Evolutionary conservation across 2,888 invertebrate species (phyloP).

Genomic region (Tenodera sinensis): DNA sequence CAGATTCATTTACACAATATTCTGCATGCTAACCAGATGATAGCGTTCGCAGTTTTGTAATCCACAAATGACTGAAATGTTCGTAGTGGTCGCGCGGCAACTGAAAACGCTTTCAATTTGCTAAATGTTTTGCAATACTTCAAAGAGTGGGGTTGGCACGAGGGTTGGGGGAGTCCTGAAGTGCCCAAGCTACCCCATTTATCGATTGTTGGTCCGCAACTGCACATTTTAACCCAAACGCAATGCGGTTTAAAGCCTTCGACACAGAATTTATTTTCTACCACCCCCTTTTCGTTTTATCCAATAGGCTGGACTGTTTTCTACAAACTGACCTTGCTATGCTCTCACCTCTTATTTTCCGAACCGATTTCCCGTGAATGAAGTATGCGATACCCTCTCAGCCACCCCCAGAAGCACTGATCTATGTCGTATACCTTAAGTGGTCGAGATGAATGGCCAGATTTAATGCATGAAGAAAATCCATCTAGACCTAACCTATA

Average conservation of each 20-base stretch:
- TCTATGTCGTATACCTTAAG: background rate
- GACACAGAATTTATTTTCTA: background rate
- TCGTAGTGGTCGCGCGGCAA: background rate
- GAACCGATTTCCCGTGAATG: background rate
- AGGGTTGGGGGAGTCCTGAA: background rate
- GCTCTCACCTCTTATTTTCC: background rate
- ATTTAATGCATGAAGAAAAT: background rate
- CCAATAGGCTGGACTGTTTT: background rate
- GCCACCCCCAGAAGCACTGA: background rate
- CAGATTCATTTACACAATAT: background rate
- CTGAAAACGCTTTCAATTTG: constrained; percentile 8
- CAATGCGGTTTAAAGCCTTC: constrained; percentile 10
- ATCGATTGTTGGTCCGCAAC: background rate
- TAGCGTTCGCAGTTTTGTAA: background rate
- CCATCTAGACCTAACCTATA: too few species aligned
- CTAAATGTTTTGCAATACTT: constrained; percentile 16
- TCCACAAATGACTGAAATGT: background rate
- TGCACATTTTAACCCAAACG: constrained; percentile 2
- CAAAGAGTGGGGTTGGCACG: background rate
- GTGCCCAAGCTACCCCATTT: background rate
- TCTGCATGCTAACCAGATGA: background rate
- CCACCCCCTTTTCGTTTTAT: background rate
- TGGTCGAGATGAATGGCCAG: background rate
- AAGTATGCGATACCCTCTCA: background rate
- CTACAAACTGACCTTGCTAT: background rate